phyloP scores from a whole-genome alignment of 2,113 vertebrate species.

The Ardeotis arabs region DNA sequence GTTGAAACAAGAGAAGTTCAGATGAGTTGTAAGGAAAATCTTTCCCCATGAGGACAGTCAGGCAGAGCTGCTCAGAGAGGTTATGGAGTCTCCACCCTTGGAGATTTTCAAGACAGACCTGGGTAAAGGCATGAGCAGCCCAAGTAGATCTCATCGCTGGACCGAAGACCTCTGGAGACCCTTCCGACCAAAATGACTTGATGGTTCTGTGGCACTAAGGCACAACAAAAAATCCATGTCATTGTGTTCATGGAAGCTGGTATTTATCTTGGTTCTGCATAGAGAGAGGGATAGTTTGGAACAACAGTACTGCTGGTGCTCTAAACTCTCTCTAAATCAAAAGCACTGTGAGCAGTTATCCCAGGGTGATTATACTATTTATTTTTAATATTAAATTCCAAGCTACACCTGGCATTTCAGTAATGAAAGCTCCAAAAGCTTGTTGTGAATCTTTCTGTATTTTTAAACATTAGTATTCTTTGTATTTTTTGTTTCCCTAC shows the following conservation, averaged over 20 bases:
- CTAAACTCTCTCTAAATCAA: neutral
- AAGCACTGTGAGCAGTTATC: neutral
- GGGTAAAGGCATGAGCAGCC: neutral
- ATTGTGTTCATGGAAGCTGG: neutral
- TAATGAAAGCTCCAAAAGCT: neutral
- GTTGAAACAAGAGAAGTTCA: neutral
- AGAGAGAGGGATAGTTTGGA: neutral
- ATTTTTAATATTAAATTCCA: neutral
- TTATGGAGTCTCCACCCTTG: neutral
- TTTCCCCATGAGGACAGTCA: neutral
- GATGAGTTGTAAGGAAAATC: neutral
- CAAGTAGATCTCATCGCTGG: neutral
- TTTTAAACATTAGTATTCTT: neutral
- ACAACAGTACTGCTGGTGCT: neutral
- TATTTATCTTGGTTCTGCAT: neutral
- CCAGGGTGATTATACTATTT: neutral
- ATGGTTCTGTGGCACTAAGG: neutral
- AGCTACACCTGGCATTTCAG: neutral
- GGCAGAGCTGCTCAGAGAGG: neutral
- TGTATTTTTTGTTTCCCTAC: neutral
- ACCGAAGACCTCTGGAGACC: neutral
- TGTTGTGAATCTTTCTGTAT: neutral
- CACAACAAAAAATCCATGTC: neutral
- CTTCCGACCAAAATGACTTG: neutral
- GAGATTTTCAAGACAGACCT: neutral